Percentiles rank a stretch among this genome's conserved stretches.
Conservation (phyloP, 2,888 invertebrate species). For the Phasia obesa region DNA sequence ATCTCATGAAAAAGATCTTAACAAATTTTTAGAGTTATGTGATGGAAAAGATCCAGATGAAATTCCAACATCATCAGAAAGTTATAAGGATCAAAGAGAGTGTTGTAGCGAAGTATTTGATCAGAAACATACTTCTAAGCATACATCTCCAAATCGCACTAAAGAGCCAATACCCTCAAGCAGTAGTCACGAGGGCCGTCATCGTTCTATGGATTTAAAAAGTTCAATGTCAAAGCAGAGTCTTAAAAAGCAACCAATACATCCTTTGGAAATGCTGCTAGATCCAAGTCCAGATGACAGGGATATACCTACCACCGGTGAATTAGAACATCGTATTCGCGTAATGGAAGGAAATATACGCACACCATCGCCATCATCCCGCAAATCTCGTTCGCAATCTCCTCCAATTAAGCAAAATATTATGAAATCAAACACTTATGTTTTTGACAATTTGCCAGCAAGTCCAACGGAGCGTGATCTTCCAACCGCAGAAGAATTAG, state of each 20-base stretch:
- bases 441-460: constrained; percentile 75
- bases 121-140: constrained; percentile 22
- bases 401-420: constrained; percentile 73
- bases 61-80: constrained; percentile 56
- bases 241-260: constrained; percentile 75
- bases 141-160: constrained; percentile 26
- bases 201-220: constrained; percentile 76
- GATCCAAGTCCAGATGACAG: constrained; percentile 78
- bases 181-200: constrained; percentile 77
- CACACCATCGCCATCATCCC: constrained; percentile 72
- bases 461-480: constrained; percentile 75
- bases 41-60: constrained; percentile 78
- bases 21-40: constrained; percentile 77
- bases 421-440: constrained; percentile 75
- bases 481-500: constrained; percentile 78
- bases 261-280: constrained; percentile 79
- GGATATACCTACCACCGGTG: constrained; percentile 79
- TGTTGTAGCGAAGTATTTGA: constrained; percentile 8
- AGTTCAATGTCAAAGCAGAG: constrained; percentile 75
- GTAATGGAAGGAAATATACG: constrained; percentile 76
- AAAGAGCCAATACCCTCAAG: constrained; percentile 73
- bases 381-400: constrained; percentile 75
- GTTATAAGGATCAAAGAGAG: constrained; percentile 17
- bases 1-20: constrained; percentile 79
- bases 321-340: constrained; percentile 79